Conservation (phyloP, 1,140 invertebrate genomes). For the Diabrotica virgifera region DNA sequence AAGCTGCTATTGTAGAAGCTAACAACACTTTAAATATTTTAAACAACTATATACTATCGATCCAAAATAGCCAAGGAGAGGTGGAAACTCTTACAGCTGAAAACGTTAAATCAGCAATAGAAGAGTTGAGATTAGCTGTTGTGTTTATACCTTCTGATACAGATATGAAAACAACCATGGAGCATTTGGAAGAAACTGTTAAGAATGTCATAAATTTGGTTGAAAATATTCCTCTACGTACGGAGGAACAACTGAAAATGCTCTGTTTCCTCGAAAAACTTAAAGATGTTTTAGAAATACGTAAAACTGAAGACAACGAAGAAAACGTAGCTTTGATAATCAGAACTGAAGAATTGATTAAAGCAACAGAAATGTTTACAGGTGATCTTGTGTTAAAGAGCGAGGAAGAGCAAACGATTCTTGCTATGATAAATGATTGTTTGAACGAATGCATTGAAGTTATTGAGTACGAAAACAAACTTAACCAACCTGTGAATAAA, state of each 20-base stretch:
- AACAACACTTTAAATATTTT: slow-evolving; percentile 36
- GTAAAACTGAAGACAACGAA: slow-evolving; percentile 24
- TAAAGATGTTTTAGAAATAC: slow-evolving; percentile 8
- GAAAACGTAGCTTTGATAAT: slow-evolving; percentile 15
- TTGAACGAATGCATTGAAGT: slow-evolving; percentile 7
- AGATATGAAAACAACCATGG: slow-evolving; percentile 35
- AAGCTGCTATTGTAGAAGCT: slow-evolving; percentile 33
- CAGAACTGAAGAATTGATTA: slow-evolving; percentile 18
- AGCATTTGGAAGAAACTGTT: slow-evolving; percentile 42
- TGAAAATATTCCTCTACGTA: slow-evolving; percentile 36
- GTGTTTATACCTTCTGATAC: slow-evolving; percentile 36
- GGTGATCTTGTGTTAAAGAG: slow-evolving; percentile 24
- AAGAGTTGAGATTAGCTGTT: slow-evolving; percentile 40
- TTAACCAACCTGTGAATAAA: not conserved
- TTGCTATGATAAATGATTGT: slow-evolving; percentile 24
- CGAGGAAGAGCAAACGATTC: slow-evolving; percentile 25
- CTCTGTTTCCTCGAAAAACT: slow-evolving; percentile 11
- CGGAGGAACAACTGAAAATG: slow-evolving; percentile 22
- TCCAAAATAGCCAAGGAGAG: slow-evolving; percentile 16
- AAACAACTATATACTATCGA: slow-evolving; percentile 27
- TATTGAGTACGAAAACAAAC: not conserved
- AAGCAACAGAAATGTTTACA: slow-evolving; percentile 20
- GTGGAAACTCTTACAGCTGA: slow-evolving; percentile 19
- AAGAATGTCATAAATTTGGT: slow-evolving; percentile 46
- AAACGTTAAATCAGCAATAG: slow-evolving; percentile 38